Conservation (phyloP, 2,797 vertebrate genomes). For the Channa striata region DNA sequence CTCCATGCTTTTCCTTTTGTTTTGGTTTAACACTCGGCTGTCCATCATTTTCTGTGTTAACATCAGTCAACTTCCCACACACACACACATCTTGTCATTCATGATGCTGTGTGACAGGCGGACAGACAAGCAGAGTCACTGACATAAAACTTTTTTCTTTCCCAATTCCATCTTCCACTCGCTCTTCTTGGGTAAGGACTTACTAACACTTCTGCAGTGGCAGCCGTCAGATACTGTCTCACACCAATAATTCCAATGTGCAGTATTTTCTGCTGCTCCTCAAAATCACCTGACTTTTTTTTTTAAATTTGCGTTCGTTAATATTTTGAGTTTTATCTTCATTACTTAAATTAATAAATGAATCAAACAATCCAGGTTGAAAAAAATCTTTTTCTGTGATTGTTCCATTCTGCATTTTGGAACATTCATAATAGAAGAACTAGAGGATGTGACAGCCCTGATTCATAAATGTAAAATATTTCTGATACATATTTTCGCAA, state of each 20-base stretch:
- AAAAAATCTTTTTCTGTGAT: no score
- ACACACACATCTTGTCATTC: slow-evolving; percentile 38
- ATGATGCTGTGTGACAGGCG: slow-evolving; percentile 56
- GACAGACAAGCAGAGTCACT: slow-evolving; percentile 17
- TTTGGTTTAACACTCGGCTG: slow-evolving; percentile 32
- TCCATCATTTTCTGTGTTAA: slow-evolving; percentile 42
- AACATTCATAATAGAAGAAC: no score
- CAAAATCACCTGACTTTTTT: no score
- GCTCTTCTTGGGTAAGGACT: not conserved
- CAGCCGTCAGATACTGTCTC: not conserved
- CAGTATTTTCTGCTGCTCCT: no score
- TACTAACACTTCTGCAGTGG: slow-evolving; percentile 9
- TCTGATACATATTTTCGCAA: no score
- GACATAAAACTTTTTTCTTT: slow-evolving; percentile 11
- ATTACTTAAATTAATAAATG: no score
- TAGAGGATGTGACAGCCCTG: no score
- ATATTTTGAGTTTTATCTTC: no score
- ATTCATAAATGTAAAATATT: no score
- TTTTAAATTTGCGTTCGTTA: no score
- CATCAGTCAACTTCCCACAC: slow-evolving; percentile 47
- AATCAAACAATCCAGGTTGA: no score
- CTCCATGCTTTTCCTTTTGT: slow-evolving; percentile 45
- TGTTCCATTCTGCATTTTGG: no score
- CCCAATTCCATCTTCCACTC: slow-evolving; percentile 17
- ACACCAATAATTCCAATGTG: not conserved